Evolutionary conservation across 2,113 vertebrate species (phyloP).

Genomic region (Choloepus hoffmanni): DNA sequence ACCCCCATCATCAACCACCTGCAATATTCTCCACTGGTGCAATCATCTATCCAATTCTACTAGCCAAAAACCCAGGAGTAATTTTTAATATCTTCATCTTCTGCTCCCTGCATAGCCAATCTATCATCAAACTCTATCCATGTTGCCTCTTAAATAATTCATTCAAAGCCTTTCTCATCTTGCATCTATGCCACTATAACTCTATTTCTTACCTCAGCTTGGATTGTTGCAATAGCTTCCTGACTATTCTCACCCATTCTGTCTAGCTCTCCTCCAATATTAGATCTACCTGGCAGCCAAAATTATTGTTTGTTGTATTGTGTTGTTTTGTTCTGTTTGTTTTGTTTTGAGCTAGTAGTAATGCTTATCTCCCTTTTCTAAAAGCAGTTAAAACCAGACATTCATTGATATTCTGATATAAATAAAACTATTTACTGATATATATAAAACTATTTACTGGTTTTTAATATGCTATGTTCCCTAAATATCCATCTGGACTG

Average conservation of each 20-base stretch:
- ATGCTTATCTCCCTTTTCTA: background rate
- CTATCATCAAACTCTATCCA: background rate
- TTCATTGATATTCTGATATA: background rate
- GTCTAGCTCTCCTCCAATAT: background rate
- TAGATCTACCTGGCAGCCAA: background rate
- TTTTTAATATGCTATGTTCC: background rate
- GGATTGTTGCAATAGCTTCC: background rate
- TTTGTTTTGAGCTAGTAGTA: conserved; percentile 18
- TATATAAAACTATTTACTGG: background rate
- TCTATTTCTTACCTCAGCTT: background rate
- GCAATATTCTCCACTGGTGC: background rate
- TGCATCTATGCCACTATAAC: background rate
- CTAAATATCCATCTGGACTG: background rate
- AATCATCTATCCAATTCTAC: background rate
- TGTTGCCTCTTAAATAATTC: background rate
- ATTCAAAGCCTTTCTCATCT: background rate
- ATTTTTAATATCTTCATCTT: background rate
- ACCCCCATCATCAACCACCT: background rate
- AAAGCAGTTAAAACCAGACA: background rate
- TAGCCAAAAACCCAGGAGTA: background rate
- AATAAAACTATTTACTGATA: no score
- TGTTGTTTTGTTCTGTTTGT: background rate
- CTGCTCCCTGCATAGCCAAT: background rate
- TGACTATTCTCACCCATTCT: background rate
- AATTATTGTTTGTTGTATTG: background rate